Evolutionary conservation across 92 coral and sea anemone species (phyloP), one percentile per base, ranked within the genome.

Genomic region (Desmophyllum pertusum): DNA sequence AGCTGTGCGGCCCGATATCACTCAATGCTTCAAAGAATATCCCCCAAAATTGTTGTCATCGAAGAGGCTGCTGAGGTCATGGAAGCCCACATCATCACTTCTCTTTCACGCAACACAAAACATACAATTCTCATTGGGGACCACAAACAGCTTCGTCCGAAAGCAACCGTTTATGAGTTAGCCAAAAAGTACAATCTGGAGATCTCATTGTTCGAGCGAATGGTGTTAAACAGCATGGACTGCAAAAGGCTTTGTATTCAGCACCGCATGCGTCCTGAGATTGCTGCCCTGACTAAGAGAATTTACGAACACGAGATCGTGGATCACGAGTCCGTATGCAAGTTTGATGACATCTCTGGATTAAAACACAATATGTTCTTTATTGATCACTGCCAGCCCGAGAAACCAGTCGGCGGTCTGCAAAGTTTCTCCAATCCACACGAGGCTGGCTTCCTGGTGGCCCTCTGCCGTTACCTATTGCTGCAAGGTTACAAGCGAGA

Each of bases 61-160:
- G 95, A 93, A 64, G 98, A 93, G 77, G 98, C 98, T 40, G 98
- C 98, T 40, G 98, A 93, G 57, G 98, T 93, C 3, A 84, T 93
- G 59, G 98, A 93, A 53, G 93, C 94, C 6, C 97, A 93, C 39
- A 89, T 93, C 62, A 76, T 91, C 33, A 93, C 97, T 38, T 87
- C 97, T 30, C 83, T 94, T 18, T 80, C 95, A 19, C 85, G 78
- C n/a, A 80, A 81, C 66, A 89, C 93, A 5, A 88, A 94, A 70
- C 95, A 91, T 67, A 78, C 92, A 6, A 89, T 94, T 39, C 84
- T 94, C 41, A 94, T 94, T 85, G 98, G 98, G 7, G 98, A 94
- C 83, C 98, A 94, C 88, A 89, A 94, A 42, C 98, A 94, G 46
- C 89, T 94, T 29, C 86, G 94, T 21, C 98, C 98, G 46, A 94